Evolutionary conservation across 2,113 vertebrate genomes (phyloP).

Genomic region (Drymodes brunneopygia): DNA sequence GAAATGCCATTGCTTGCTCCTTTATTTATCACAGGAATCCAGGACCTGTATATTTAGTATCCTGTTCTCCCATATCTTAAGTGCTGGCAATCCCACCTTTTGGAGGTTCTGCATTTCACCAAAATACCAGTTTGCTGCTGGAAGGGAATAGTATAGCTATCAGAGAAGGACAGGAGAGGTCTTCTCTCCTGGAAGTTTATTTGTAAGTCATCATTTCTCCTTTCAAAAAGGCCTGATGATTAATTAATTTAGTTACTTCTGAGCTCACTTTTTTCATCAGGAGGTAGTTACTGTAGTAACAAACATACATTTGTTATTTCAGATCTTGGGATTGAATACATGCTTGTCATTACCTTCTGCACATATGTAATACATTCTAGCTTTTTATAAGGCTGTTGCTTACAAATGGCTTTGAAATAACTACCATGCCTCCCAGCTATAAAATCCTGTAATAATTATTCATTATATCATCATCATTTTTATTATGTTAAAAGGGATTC

Average conservation of each 20-base stretch:
- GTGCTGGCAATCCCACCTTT: background rate
- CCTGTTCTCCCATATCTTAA: background rate
- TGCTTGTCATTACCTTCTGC: background rate
- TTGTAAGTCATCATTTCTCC: background rate
- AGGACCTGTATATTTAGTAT: background rate
- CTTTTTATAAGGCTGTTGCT: conserved; percentile 59
- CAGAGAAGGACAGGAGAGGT: background rate
- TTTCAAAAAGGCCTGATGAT: background rate
- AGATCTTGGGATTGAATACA: background rate
- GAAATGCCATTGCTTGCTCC: background rate
- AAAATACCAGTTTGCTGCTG: background rate
- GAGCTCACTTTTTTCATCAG: background rate
- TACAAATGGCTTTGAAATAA: conserved; percentile 65
- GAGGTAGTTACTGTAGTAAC: background rate
- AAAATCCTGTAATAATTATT: conserved; percentile 50
- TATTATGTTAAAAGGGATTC: conserved; percentile 35
- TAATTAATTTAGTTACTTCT: background rate
- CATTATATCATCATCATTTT: conserved; percentile 48
- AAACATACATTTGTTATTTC: background rate
- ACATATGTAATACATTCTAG: conserved; percentile 48
- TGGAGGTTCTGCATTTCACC: background rate
- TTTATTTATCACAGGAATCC: background rate
- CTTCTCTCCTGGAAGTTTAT: background rate
- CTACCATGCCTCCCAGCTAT: conserved; percentile 40
- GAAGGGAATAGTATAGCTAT: background rate